phyloP scores from a whole-genome alignment of 2,113 vertebrate genomes.

The Pedetes capensis region DNA sequence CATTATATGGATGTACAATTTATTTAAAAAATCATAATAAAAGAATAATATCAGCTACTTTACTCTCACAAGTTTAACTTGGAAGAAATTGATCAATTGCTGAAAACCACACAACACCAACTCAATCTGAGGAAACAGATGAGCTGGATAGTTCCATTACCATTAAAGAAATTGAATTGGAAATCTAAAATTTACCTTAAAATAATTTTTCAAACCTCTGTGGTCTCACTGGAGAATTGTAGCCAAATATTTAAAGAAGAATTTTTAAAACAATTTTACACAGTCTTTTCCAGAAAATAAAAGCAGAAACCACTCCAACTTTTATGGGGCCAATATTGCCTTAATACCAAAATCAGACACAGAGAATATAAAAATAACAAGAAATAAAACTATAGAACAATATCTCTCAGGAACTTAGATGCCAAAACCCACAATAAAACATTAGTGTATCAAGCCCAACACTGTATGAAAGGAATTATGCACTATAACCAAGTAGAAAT shows the following conservation, averaged over 20 bases:
- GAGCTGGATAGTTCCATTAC: not conserved
- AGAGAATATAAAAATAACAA: too few relatives aligned
- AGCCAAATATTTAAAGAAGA: not conserved
- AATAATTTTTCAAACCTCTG: not conserved
- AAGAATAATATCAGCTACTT: not conserved
- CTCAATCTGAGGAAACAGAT: not conserved
- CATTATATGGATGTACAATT: not conserved
- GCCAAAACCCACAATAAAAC: not conserved
- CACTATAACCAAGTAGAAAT: not conserved
- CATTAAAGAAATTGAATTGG: not conserved
- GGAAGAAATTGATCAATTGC: not conserved
- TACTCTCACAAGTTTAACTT: not conserved
- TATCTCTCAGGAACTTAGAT: too few relatives aligned
- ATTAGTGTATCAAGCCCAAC: not conserved
- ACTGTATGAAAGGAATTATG: not conserved
- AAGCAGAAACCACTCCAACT: not conserved
- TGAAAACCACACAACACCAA: not conserved
- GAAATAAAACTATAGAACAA: too few relatives aligned
- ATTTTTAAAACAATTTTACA: not conserved
- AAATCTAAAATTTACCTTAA: not conserved
- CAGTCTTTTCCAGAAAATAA: not conserved
- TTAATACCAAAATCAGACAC: not conserved
- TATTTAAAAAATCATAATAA: not conserved
- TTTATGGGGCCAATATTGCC: not conserved
- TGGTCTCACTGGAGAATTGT: not conserved